Base-by-base conservation (phyloP, 2,797 vertebrate genomes). In the Amblyopsis hoosieri region DNA sequence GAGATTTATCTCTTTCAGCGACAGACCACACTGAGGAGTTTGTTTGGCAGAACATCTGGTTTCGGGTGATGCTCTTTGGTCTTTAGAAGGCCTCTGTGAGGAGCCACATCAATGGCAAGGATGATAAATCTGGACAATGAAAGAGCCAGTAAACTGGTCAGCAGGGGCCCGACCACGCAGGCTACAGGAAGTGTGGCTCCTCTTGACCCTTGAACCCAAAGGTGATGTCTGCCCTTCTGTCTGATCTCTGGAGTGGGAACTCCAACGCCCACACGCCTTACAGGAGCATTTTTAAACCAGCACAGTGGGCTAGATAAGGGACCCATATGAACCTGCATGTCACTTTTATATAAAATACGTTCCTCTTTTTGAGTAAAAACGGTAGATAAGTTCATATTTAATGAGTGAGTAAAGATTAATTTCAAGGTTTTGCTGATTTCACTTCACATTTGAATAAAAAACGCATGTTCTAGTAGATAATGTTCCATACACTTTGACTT, bases 101-200 rank as follows among this genome's bases (percentile, higher is more conserved):
- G 82, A 83, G 78, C 83, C 84, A 88, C 88, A 86, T 88, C 87
- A 85, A 69, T 86, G 85, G 86, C 73, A 74, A 57, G 66, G 78
- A 89, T 81, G 88, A 90, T 86, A 87, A 89, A 91, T 89, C 77
- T 85, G 81, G 84, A 87, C 84, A 87, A 90, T 80, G 85, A 86
- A 81, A 76, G 76, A 78, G 82, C 83, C 83, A 84, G 86, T 90
- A 80, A 89, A 89, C 82, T 64, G 81, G 79, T 68, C 85, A 76
- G 85, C 82, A 79, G 87, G 85, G 78, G 75, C 74, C 80, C 67
- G 42, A 53, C 56, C 5, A 75, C 31, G 65, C 54, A 67, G 79
- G 74, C 78, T 69, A 85, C 90, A 91, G 90, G 91, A 91, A 91
- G 87, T 86, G 82, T 84, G 83, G 75, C 85, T 89, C 88, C 75